A percentile compares a stretch with the other conserved stretches of the same genome.
These are phyloP conservation scores for Chloroclystis v-ata DNA, from an alignment of 2,888 invertebrate species.

Conservation along the genomic window DNA sequence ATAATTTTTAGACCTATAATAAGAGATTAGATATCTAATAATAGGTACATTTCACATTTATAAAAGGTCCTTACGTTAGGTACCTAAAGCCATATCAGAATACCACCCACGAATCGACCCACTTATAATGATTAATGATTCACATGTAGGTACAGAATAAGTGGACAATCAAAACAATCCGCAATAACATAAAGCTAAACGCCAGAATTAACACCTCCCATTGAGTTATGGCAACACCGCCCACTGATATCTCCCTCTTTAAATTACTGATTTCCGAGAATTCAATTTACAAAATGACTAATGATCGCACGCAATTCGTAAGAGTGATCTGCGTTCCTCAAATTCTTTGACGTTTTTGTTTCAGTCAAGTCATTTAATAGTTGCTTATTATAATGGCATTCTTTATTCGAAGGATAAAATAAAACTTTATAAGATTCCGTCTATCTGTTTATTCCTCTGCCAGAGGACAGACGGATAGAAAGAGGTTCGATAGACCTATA, in stretches of 20 bases:
- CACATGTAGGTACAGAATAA: slow-evolving; percentile 17
- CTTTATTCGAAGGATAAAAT: no score
- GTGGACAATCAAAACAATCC: slow-evolving; percentile 27
- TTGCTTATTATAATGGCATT: no score
- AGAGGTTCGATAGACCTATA: no score
- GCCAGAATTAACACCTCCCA: slow-evolving; percentile 72
- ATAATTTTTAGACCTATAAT: no score
- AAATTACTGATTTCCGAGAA: slow-evolving; percentile 58
- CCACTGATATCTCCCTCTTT: slow-evolving; percentile 62
- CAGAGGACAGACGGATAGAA: no score
- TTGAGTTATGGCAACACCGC: slow-evolving; percentile 49
- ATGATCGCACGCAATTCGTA: slow-evolving; percentile 4
- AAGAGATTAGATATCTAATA: no score
- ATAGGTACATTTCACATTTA: no score
- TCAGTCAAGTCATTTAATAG: no score
- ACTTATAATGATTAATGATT: slow-evolving; percentile 21
- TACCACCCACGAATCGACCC: slow-evolving; percentile 9
- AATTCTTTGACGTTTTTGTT: no score
- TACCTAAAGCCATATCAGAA: neutral
- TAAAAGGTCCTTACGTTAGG: neutral
- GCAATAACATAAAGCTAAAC: slow-evolving; percentile 37
- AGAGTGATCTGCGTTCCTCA: neutral
- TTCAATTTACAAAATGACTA: slow-evolving; percentile 30
- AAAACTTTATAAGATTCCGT: no score
- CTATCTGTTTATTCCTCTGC: no score